These are phyloP conservation scores for Crocallis elinguaria DNA, from an alignment of 2,888 invertebrate species.

Conservation along the genomic window DNA sequence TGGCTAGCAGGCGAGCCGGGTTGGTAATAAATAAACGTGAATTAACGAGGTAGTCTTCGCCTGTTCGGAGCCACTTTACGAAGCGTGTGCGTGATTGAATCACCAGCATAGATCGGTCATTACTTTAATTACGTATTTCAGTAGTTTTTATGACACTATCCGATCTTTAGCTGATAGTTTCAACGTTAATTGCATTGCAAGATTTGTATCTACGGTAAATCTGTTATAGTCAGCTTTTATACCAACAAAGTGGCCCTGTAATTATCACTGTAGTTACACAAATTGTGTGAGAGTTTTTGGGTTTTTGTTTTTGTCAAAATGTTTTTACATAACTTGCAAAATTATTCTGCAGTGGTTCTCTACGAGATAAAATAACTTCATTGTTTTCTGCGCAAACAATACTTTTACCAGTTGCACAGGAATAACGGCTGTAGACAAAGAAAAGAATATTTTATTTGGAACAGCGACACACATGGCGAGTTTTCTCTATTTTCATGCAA, in stretches of 20 bases:
- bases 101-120: conserved; percentile 24
- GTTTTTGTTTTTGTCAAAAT: conserved; percentile 24
- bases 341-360: conserved; percentile 45
- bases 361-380: conserved; percentile 56
- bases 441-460: conserved; percentile 78
- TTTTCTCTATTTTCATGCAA: conserved; percentile 79
- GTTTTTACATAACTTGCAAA: conserved; percentile 49
- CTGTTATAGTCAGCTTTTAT: conserved; percentile 17
- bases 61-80: conserved; percentile 14
- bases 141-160: conserved; percentile 9
- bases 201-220: not conserved
- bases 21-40: conserved; percentile 32
- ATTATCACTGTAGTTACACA: conserved; percentile 14
- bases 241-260: conserved; percentile 18
- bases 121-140: conserved; percentile 29
- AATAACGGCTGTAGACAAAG: conserved; percentile 70
- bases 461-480: conserved; percentile 74
- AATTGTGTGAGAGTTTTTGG: conserved; percentile 25
- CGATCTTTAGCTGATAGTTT: conserved; percentile 14
- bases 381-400: conserved; percentile 67
- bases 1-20: conserved; percentile 37
- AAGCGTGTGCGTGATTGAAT: conserved; percentile 30
- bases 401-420: conserved; percentile 71
- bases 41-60: conserved; percentile 34
- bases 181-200: conserved; percentile 5